These are phyloP conservation scores for Unio pictorum DNA, from an alignment of 2,888 invertebrate species.

Conservation along the genomic window DNA sequence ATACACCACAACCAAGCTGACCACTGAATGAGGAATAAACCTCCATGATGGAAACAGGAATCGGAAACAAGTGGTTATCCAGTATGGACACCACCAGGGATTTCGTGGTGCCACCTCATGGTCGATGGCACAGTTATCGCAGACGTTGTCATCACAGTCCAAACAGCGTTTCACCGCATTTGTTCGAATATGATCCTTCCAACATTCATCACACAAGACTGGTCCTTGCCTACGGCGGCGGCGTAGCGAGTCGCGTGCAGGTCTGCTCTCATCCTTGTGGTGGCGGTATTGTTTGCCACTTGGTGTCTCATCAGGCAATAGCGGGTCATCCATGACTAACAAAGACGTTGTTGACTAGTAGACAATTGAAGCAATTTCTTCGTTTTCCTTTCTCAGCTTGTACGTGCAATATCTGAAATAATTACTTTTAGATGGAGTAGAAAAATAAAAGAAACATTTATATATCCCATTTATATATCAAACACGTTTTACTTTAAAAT, in stretches of 20 bases:
- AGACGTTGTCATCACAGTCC: conserved; percentile 7
- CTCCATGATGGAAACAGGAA: conserved; percentile 2
- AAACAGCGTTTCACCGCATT: conserved; percentile 3
- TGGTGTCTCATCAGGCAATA: not conserved
- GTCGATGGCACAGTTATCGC: conserved; percentile 4
- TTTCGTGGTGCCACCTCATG: not conserved
- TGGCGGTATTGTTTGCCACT: conserved; percentile 1
- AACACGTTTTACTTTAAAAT: too few species aligned
- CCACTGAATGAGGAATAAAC: conserved; percentile 6
- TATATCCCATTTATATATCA: too few species aligned
- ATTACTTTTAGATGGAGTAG: too few species aligned
- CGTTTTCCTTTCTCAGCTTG: too few species aligned
- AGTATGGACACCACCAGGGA: conserved; percentile 7
- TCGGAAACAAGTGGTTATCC: conserved; percentile 1
- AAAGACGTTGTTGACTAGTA: too few species aligned
- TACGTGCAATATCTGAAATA: too few species aligned
- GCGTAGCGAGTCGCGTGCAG: conserved; percentile 2
- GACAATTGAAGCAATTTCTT: too few species aligned
- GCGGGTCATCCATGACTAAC: too few species aligned
- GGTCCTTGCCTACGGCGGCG: not conserved
- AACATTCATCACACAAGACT: conserved; percentile 8
- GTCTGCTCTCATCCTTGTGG: conserved; percentile 1
- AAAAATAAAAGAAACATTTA: too few species aligned
- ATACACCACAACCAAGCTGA: conserved; percentile 1
- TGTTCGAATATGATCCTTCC: conserved; percentile 2